phyloP scores from a whole-genome alignment of 2,797 vertebrate species.

The Hemitrygon akajei region DNA sequence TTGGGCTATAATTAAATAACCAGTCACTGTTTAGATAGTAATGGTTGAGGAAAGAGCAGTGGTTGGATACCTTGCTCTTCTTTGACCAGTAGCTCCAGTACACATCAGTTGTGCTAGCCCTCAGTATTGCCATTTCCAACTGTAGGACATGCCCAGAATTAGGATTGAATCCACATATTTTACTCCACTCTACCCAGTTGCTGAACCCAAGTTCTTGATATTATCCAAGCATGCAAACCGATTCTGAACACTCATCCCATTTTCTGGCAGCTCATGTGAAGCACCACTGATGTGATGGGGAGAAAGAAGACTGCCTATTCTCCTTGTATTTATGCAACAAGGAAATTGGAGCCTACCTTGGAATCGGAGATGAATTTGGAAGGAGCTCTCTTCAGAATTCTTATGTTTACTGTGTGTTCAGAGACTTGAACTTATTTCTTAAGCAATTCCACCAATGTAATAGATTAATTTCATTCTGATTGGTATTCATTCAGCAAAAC shows the following conservation, averaged over 20 bases:
- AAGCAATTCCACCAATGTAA: not conserved
- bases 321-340: not conserved
- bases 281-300: too few species aligned
- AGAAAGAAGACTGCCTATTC: not conserved
- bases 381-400: not conserved
- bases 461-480: too few species aligned
- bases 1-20: not conserved
- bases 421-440: not conserved
- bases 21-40: not conserved
- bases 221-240: not conserved
- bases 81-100: not conserved
- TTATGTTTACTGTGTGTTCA: too few species aligned
- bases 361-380: not conserved
- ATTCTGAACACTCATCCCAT: not conserved
- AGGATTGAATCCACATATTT: not conserved
- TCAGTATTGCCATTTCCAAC: not conserved
- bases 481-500: too few species aligned
- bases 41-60: not conserved
- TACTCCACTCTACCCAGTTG: not conserved
- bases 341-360: not conserved
- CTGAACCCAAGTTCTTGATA: not conserved
- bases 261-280: not conserved
- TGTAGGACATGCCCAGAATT: not conserved
- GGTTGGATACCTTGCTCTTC: not conserved
- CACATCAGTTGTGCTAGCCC: not conserved